phyloP scores from a whole-genome alignment of 2,113 vertebrate species.

The Platanista minor region DNA sequence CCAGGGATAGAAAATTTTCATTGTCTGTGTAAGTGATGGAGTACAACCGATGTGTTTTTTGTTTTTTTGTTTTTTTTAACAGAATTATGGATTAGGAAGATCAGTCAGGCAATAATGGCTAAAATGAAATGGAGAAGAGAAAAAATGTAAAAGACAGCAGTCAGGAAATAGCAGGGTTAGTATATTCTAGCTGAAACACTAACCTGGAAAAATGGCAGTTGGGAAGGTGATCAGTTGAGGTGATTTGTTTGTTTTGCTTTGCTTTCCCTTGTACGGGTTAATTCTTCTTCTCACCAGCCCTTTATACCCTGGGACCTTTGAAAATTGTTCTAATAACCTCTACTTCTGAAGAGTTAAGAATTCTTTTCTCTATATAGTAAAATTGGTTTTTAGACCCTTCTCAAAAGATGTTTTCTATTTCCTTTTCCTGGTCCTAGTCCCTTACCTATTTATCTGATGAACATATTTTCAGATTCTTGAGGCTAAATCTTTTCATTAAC shows the following conservation, averaged over 20 bases:
- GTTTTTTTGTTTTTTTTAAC: background rate
- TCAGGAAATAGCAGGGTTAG: background rate
- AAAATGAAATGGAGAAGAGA: background rate
- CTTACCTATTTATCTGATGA: background rate
- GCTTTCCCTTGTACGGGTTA: background rate
- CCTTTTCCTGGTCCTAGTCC: background rate
- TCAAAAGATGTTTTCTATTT: background rate
- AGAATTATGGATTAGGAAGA: background rate
- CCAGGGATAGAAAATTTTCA: background rate
- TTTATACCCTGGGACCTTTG: background rate
- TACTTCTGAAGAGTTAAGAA: background rate
- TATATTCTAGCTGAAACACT: background rate
- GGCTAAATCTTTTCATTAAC: background rate
- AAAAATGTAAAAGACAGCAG: background rate
- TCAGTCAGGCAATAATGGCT: background rate
- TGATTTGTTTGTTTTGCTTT: background rate
- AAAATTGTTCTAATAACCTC: background rate
- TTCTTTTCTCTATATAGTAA: background rate
- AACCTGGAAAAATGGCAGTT: background rate
- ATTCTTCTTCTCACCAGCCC: background rate
- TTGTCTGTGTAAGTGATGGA: background rate
- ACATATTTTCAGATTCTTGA: background rate
- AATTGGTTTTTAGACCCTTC: background rate
- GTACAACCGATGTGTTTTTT: background rate
- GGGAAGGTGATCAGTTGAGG: background rate